A percentile compares a stretch with the other conserved stretches of the same genome.
These are phyloP conservation scores for Microtus oregoni DNA, from an alignment of 2,113 vertebrate species.

Conservation along the genomic window DNA sequence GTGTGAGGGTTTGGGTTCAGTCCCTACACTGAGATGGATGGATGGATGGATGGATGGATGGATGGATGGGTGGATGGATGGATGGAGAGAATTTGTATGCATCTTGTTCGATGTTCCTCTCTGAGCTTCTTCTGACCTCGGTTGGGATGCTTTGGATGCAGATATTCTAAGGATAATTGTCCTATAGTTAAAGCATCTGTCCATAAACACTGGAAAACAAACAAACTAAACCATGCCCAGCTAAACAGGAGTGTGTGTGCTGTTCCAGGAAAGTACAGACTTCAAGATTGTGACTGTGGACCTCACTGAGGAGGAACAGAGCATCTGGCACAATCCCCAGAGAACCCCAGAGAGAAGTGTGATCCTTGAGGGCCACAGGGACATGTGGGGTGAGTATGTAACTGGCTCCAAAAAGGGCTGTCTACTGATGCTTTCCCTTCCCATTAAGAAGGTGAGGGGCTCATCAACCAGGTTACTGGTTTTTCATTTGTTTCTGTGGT, in stretches of 20 bases:
- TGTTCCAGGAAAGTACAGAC: constrained; percentile 69
- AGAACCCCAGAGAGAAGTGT: constrained; percentile 42
- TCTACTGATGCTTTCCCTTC: neutral
- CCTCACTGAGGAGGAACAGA: constrained; percentile 64
- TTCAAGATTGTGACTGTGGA: constrained; percentile 72
- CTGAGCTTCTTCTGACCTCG: neutral
- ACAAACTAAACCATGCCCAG: neutral
- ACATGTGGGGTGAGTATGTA: constrained; percentile 67
- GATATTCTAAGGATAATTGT: neutral
- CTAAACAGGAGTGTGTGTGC: constrained; percentile 60
- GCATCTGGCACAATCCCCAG: constrained; percentile 18
- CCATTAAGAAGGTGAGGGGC: neutral
- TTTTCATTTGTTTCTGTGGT: neutral
- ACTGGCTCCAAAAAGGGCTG: neutral
- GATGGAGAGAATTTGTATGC: neutral
- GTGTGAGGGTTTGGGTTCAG: neutral
- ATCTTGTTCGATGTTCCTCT: neutral
- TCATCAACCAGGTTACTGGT: neutral
- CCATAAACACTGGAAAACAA: neutral
- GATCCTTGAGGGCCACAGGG: constrained; percentile 50
- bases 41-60: too few species aligned
- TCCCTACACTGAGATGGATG: neutral
- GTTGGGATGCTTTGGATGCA: neutral
- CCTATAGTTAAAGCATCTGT: neutral
- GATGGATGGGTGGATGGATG: too few species aligned